Conservation (phyloP, 2,113 vertebrate species). For the Planiliza haematocheilus region DNA sequence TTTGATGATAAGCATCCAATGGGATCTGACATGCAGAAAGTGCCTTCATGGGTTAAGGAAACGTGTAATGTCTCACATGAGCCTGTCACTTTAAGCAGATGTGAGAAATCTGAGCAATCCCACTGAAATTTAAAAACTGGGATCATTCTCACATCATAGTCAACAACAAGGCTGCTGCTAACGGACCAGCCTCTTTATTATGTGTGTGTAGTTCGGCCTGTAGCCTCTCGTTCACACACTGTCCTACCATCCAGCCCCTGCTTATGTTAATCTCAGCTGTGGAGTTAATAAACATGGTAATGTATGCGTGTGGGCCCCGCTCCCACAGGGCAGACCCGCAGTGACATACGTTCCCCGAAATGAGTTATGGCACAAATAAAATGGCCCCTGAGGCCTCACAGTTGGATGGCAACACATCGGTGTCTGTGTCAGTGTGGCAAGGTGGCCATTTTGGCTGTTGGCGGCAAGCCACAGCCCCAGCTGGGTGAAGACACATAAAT, state of each 20-base stretch:
- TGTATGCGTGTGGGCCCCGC: slow-evolving; percentile 42
- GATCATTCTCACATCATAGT: not conserved
- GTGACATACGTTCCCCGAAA: slow-evolving; percentile 62
- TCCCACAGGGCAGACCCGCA: slow-evolving; percentile 47
- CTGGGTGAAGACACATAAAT: slow-evolving; percentile 50
- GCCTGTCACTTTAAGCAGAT: slow-evolving; percentile 12
- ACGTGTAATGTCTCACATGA: slow-evolving; percentile 36
- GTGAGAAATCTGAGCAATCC: not conserved
- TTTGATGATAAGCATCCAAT: not conserved
- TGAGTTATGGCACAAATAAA: slow-evolving; percentile 77
- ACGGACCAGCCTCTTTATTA: not conserved
- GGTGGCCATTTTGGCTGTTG: slow-evolving; percentile 53
- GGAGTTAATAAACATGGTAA: slow-evolving; percentile 75
- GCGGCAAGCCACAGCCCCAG: slow-evolving; percentile 35
- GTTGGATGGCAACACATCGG: slow-evolving; percentile 47
- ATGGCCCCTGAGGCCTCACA: slow-evolving; percentile 55
- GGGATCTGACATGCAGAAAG: slow-evolving; percentile 35
- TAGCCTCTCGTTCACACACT: slow-evolving; percentile 11
- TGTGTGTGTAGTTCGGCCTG: not conserved
- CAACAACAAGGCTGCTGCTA: not conserved
- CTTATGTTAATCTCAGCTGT: slow-evolving; percentile 53
- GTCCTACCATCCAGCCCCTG: slow-evolving; percentile 4
- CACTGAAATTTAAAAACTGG: slow-evolving; percentile 10
- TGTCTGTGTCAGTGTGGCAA: slow-evolving; percentile 43
- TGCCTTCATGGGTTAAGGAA: slow-evolving; percentile 31